A percentile compares a stretch with the other conserved stretches of the same genome.
phyloP scores from a whole-genome alignment of 2,113 vertebrate species.

The Pelodiscus sinensis region DNA sequence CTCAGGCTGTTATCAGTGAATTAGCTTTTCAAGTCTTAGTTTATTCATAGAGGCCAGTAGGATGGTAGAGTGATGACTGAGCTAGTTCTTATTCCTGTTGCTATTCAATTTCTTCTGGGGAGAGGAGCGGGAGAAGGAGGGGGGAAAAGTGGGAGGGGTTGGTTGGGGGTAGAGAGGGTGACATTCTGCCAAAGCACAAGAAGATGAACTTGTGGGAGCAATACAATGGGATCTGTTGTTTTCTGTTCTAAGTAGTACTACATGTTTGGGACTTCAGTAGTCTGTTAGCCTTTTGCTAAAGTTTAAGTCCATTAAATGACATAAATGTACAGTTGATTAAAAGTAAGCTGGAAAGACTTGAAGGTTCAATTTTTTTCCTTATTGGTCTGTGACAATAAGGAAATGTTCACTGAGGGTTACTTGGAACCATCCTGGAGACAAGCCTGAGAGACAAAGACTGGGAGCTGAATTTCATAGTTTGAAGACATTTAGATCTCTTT shows the following conservation, averaged over 20 bases:
- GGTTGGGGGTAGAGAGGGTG: neutral
- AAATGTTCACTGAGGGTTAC: neutral
- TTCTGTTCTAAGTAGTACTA: slow-evolving; percentile 48
- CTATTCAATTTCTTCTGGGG: slow-evolving; percentile 78
- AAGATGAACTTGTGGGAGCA: slow-evolving; percentile 58
- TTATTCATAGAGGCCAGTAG: slow-evolving; percentile 71
- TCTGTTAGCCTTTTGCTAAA: slow-evolving; percentile 74
- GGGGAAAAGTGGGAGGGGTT: neutral
- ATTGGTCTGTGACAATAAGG: neutral
- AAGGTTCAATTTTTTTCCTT: slow-evolving; percentile 56
- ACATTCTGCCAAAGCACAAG: slow-evolving; percentile 67
- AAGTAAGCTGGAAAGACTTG: slow-evolving; percentile 53
- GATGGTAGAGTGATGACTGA: slow-evolving; percentile 56
- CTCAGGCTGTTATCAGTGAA: slow-evolving; percentile 42
- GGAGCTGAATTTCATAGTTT: neutral
- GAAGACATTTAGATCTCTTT: neutral
- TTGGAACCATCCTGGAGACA: neutral
- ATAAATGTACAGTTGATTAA: slow-evolving; percentile 66
- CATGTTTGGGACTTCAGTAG: slow-evolving; percentile 33
- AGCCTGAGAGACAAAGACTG: neutral
- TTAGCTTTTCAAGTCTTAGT: slow-evolving; percentile 43
- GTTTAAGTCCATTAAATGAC: slow-evolving; percentile 71
- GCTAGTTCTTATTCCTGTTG: slow-evolving; percentile 70
- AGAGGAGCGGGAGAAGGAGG: neutral
- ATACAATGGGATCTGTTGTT: slow-evolving; percentile 79